Conservation (phyloP, 2,113 vertebrate species). For the Forbesichthys papilliferus region DNA sequence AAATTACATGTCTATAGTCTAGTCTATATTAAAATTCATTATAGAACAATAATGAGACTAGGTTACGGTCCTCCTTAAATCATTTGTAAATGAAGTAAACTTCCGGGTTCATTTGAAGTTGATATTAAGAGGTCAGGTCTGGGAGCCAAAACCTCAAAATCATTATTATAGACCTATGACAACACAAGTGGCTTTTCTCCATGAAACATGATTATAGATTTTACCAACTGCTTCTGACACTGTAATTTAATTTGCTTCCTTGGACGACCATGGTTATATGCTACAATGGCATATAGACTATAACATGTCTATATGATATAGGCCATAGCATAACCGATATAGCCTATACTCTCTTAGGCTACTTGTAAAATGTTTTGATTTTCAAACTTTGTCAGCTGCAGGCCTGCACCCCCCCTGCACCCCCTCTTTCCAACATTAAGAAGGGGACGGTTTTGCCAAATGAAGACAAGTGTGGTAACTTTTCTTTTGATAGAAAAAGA, state of each 20-base stretch:
- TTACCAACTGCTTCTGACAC: no score
- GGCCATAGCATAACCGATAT: no score
- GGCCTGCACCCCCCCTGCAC: slow-evolving; percentile 21
- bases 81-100: slow-evolving; percentile 53
- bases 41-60: slow-evolving; percentile 22
- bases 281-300: no score
- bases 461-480: slow-evolving; percentile 54
- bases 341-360: no score
- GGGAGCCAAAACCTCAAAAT: slow-evolving; percentile 17
- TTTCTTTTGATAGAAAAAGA: slow-evolving; percentile 68
- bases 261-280: no score
- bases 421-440: slow-evolving; percentile 1
- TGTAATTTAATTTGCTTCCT: no score
- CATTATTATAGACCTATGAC: neutral
- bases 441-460: slow-evolving; percentile 73
- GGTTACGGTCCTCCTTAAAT: slow-evolving; percentile 63
- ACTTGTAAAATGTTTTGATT: no score
- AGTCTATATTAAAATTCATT: slow-evolving; percentile 18
- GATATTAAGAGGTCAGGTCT: slow-evolving; percentile 47
- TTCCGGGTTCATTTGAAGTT: slow-evolving; percentile 75
- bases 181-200: neutral
- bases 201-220: neutral
- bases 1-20: neutral
- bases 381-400: neutral
- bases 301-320: no score